Percentiles rank a stretch among this genome's conserved stretches.
These are phyloP conservation scores for Zootermopsis nevadensis DNA, from an alignment of 2,888 invertebrate species.

Conservation along the genomic window DNA sequence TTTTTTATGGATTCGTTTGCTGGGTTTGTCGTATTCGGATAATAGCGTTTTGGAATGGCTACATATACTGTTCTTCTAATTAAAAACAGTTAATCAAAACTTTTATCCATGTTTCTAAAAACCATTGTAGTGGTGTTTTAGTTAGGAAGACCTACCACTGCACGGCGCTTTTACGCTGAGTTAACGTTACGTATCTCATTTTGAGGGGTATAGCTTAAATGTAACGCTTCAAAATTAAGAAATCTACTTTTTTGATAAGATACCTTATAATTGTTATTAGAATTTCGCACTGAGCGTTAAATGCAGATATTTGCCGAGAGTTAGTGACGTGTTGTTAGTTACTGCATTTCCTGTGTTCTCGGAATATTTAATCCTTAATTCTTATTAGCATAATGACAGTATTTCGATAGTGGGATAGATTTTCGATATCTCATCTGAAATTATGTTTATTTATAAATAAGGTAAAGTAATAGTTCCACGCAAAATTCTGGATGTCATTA, in stretches of 20 bases:
- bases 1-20: slow-evolving; percentile 26
- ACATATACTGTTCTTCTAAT: slow-evolving; percentile 10
- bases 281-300: background rate
- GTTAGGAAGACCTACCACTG: background rate
- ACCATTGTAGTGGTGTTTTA: slow-evolving; percentile 4
- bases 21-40: slow-evolving; percentile 5
- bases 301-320: background rate
- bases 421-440: too few relatives aligned
- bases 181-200: slow-evolving; percentile 1
- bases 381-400: too few relatives aligned
- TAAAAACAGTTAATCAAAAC: slow-evolving; percentile 29
- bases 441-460: too few relatives aligned
- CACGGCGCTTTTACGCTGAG: slow-evolving; percentile 1
- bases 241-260: background rate
- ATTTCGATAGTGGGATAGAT: too few relatives aligned
- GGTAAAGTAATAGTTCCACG: too few relatives aligned
- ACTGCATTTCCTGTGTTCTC: too few relatives aligned
- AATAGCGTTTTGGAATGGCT: background rate
- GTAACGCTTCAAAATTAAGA: background rate
- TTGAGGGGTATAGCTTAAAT: background rate
- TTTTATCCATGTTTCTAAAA: slow-evolving; percentile 1
- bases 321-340: too few relatives aligned
- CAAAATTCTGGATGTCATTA: too few relatives aligned
- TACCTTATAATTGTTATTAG: background rate
- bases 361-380: too few relatives aligned